Conservation (phyloP, 1,140 invertebrate species). For the Scylla paramamosain region DNA sequence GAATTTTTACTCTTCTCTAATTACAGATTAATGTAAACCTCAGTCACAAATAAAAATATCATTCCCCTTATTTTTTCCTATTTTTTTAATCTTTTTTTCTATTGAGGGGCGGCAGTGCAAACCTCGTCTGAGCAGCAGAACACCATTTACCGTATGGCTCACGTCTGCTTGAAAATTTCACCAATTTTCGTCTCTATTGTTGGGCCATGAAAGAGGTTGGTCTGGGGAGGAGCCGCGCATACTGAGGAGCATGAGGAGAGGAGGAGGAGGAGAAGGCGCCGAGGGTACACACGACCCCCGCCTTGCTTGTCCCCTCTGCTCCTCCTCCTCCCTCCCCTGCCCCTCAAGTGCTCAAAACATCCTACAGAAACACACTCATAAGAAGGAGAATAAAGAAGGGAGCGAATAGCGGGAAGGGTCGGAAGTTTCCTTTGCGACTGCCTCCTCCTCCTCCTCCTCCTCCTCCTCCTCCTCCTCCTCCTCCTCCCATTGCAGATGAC, state of each 20-base stretch:
- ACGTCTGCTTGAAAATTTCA: constrained; percentile 61
- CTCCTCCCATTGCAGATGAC: no score
- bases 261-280: neutral
- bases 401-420: neutral
- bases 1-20: no score
- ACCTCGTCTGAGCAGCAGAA: neutral
- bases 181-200: constrained; percentile 59
- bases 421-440: neutral
- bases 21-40: neutral
- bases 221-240: constrained; percentile 12
- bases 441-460: neutral
- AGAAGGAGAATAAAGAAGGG: constrained; percentile 2
- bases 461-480: neutral
- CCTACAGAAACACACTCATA: neutral
- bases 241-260: neutral
- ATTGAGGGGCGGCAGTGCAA: neutral
- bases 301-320: neutral
- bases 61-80: neutral
- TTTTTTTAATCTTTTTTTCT: no score
- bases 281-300: neutral
- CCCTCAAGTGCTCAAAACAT: neutral
- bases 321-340: neutral
- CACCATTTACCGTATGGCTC: constrained; percentile 48
- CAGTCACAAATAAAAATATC: neutral
- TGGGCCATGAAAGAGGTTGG: constrained; percentile 31